Evolutionary conservation across 53 echinoderm and acorn worm species (phyloP).

Genomic region (Antedon mediterranea): DNA sequence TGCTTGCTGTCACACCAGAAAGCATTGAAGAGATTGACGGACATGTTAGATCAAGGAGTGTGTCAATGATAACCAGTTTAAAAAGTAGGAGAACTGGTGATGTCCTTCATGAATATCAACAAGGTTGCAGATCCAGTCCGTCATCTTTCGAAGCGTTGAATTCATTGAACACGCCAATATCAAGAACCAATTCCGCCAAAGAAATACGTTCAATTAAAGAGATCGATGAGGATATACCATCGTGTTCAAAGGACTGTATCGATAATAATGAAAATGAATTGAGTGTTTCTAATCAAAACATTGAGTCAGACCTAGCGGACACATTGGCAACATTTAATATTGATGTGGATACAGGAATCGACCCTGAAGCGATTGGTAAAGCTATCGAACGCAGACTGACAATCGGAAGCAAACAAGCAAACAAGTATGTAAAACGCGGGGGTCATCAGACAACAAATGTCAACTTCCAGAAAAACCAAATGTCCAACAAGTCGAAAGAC

Average conservation of each 20-base stretch:
- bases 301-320: neutral
- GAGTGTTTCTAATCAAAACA: neutral
- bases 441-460: neutral
- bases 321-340: neutral
- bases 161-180: neutral
- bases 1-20: conserved; percentile 52
- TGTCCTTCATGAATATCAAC: neutral
- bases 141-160: neutral
- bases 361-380: conserved; percentile 80
- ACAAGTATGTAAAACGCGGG: neutral
- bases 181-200: neutral
- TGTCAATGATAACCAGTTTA: neutral
- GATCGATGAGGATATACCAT: neutral
- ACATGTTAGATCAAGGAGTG: neutral
- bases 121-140: neutral
- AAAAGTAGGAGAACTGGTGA: neutral
- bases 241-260: neutral
- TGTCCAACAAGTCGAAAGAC: neutral
- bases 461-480: neutral
- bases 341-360: conserved; percentile 11
- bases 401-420: neutral
- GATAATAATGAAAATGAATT: neutral
- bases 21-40: conserved; percentile 18
- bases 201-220: neutral
- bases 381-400: conserved; percentile 82